These are phyloP conservation scores for Lithophane socia DNA, from an alignment of 2,888 invertebrate species.

Conservation along the genomic window DNA sequence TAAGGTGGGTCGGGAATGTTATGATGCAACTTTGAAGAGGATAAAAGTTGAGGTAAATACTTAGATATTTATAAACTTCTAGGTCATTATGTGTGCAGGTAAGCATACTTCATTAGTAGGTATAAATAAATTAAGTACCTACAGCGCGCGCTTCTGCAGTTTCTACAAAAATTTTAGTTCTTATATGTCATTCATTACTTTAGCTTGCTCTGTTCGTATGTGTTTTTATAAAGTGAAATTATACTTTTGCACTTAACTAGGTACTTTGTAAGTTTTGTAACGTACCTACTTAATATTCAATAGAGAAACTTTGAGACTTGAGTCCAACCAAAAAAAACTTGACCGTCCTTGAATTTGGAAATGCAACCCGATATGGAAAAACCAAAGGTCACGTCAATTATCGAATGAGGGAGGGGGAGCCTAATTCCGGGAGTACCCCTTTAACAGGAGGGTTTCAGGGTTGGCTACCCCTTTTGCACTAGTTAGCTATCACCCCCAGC, in stretches of 20 bases:
- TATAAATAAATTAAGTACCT: not conserved
- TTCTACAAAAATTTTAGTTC: too few species aligned
- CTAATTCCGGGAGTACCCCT: slow-evolving; percentile 40
- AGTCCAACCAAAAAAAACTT: not conserved
- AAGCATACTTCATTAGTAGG: not conserved
- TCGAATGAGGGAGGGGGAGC: slow-evolving; percentile 20
- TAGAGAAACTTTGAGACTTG: not conserved
- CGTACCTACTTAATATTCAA: not conserved
- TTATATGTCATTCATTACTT: too few species aligned
- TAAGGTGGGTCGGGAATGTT: not conserved
- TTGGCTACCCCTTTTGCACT: slow-evolving; percentile 15
- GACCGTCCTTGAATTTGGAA: slow-evolving; percentile 13
- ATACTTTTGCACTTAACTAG: not conserved
- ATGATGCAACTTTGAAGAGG: not conserved
- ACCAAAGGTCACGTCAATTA: slow-evolving; percentile 31
- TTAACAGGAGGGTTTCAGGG: slow-evolving; percentile 27
- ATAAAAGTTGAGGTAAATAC: not conserved
- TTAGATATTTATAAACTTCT: not conserved
- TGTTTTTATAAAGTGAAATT: not conserved
- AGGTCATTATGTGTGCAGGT: not conserved
- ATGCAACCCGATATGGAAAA: slow-evolving; percentile 11
- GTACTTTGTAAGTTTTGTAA: not conserved
- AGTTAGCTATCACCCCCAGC: slow-evolving; percentile 39
- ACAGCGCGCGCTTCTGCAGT: not conserved
- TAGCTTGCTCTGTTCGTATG: too few species aligned